These are phyloP conservation scores for Luffia ferchaultella DNA, from an alignment of 2,888 invertebrate species.

Conservation along the genomic window DNA sequence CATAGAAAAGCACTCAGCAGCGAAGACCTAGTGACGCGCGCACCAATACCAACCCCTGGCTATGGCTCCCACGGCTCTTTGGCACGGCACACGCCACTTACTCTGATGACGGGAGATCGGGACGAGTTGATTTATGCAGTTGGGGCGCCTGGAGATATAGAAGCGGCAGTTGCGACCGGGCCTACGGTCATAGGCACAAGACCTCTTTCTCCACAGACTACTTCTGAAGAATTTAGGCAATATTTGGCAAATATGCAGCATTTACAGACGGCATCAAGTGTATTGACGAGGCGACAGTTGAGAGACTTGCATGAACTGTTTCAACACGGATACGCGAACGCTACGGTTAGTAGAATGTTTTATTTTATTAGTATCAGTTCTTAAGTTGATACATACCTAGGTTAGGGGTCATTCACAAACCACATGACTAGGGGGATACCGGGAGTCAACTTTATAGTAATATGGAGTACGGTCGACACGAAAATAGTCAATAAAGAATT, in stretches of 20 bases:
- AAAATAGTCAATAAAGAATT: too few species aligned
- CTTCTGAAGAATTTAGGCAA: slow-evolving; percentile 74
- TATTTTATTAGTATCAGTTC: too few species aligned
- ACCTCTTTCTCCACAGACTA: slow-evolving; percentile 70
- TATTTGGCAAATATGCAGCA: slow-evolving; percentile 78
- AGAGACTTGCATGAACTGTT: slow-evolving; percentile 66
- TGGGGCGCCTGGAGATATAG: slow-evolving; percentile 39
- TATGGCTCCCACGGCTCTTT: neutral
- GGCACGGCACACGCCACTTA: slow-evolving; percentile 28
- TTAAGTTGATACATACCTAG: too few species aligned
- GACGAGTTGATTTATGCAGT: slow-evolving; percentile 60
- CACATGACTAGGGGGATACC: too few species aligned
- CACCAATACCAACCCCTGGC: neutral
- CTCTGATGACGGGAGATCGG: slow-evolving; percentile 45
- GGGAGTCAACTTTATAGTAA: too few species aligned
- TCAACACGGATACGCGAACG: slow-evolving; percentile 60
- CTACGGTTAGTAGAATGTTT: slow-evolving; percentile 34
- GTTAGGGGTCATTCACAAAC: too few species aligned
- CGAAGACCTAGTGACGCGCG: slow-evolving; percentile 57
- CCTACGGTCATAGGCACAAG: slow-evolving; percentile 41
- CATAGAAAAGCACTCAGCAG: slow-evolving; percentile 69
- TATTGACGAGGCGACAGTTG: slow-evolving; percentile 68
- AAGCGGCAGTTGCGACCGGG: neutral
- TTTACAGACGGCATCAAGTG: slow-evolving; percentile 74
- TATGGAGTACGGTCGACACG: too few species aligned